Evolutionary conservation across 2,113 vertebrate genomes (phyloP).

Genomic region (Nansenia antarctica): DNA sequence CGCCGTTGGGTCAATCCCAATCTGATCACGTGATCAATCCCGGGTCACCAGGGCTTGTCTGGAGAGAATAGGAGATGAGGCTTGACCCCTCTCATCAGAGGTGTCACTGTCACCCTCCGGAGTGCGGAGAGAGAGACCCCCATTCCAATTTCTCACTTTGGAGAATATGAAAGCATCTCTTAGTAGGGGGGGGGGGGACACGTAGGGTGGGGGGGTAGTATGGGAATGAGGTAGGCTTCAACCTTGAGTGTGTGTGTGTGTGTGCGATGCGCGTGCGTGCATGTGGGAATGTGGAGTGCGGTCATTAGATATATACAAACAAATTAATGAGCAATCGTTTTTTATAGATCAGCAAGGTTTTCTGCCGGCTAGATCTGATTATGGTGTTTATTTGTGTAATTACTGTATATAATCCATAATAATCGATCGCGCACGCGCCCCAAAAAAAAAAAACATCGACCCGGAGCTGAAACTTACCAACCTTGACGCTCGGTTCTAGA

Average conservation of each 20-base stretch:
- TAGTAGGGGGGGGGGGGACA: constrained; percentile 2
- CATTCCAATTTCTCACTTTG: constrained; percentile 53
- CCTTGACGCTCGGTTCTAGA: too few species aligned
- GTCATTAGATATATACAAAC: background rate
- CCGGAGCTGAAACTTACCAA: background rate
- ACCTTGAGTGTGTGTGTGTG: background rate
- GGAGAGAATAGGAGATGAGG: constrained; percentile 63
- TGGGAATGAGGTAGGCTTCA: background rate
- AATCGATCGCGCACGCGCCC: too few species aligned
- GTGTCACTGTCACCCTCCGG: constrained; percentile 33
- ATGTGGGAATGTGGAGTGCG: background rate
- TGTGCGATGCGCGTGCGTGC: background rate
- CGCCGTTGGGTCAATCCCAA: too few species aligned
- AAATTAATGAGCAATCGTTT: background rate
- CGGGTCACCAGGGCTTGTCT: too few species aligned
- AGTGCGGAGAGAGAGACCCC: constrained; percentile 29
- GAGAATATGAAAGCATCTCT: constrained; percentile 48
- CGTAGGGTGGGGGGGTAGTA: background rate
- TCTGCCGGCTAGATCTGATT: background rate
- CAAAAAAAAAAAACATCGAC: background rate
- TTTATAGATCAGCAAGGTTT: background rate
- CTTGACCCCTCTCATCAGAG: constrained; percentile 56
- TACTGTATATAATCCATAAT: too few species aligned
- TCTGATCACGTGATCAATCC: too few species aligned
- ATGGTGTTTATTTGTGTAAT: background rate